Base-by-base conservation (phyloP, 2,113 vertebrate genomes). In the Nothocercus nigrocapillus region DNA sequence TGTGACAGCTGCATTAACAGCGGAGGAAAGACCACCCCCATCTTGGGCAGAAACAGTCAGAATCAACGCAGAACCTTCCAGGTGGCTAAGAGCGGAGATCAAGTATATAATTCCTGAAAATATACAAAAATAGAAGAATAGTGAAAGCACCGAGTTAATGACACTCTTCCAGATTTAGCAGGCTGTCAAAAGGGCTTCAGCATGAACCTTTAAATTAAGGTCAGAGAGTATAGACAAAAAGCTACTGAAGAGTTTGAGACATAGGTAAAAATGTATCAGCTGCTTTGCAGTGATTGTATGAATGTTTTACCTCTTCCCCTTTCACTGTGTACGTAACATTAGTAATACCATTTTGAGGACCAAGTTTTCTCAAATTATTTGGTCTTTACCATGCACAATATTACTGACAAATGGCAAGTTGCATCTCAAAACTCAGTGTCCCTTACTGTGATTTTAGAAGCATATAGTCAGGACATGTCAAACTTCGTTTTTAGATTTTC, bases 61-160 rank as follows among this genome's bases (percentile, higher is more conserved):
- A 42, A 95, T 95, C 36, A 99, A 78, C 0, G 82, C 98, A 73
- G 97, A 97, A 28, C 5, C 95, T 16, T 97, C 96, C 97, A 99
- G 80, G 27, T 98, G 98, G 62, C 95, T 96, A 63, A 99, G 97
- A 58, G 97, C 20, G 76, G 99, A 98, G 72, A 97, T 95, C 78
- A 99, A 96, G 94, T 98, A 98, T 89, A 99, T 97, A 90, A 97
- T 96, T 86, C 99, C 99, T 99, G 82, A 21, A 90, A 93, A 53
- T 9, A 82, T 25, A 42, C 3, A 89, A 42, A 88, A 62, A 66
- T 32, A n/a, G 16, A 82, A 22, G 2, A 93, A 13, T 67, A 72
- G 44, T 10, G 3, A 38, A 14, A 3, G 44, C 28, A 58, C 12
- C 19, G 58, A n/a, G 5, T 64, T 36, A 58, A 36, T 40, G 53